phyloP scores from a whole-genome alignment of 2,797 vertebrate species.

The Sebastes oblongus region DNA sequence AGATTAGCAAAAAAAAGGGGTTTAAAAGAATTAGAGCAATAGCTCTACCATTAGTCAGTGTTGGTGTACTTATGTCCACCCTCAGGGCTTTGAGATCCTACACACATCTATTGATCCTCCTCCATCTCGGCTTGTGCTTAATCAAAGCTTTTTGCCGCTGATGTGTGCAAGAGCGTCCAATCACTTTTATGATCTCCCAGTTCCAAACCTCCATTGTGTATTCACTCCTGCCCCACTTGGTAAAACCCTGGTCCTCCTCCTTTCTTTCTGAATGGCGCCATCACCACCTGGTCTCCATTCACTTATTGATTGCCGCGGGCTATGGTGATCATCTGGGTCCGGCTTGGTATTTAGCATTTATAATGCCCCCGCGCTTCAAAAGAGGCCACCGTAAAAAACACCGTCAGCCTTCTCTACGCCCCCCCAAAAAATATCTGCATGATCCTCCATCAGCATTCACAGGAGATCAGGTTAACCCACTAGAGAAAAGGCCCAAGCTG shows the following conservation, averaged over 20 bases:
- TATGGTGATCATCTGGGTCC: constrained; percentile 76
- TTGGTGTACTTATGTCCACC: background rate
- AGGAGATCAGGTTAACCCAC: constrained; percentile 72
- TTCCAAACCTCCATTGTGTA: constrained; percentile 50
- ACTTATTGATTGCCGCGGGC: constrained; percentile 76
- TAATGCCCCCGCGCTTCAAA: constrained; percentile 70
- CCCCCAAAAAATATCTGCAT: constrained; percentile 60
- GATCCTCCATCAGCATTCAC: constrained; percentile 70
- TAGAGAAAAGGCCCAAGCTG: constrained; percentile 62
- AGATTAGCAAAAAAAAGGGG: background rate
- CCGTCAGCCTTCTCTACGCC: constrained; percentile 44
- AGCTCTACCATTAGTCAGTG: background rate
- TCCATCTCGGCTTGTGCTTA: constrained; percentile 30
- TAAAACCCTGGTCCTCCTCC: constrained; percentile 58
- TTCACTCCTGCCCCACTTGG: constrained; percentile 47
- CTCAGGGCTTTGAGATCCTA: constrained; percentile 27
- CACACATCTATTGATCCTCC: constrained; percentile 57
- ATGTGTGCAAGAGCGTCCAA: constrained; percentile 32
- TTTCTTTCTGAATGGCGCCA: constrained; percentile 57
- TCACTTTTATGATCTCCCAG: constrained; percentile 62
- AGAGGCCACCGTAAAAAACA: constrained; percentile 63
- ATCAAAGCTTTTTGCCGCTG: constrained; percentile 60
- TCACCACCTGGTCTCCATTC: constrained; percentile 81
- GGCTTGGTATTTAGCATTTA: constrained; percentile 74
- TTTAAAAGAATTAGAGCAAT: background rate